Evolutionary conservation across 2,797 vertebrate species (phyloP).

Genomic region (Sylvilagus floridanus): DNA sequence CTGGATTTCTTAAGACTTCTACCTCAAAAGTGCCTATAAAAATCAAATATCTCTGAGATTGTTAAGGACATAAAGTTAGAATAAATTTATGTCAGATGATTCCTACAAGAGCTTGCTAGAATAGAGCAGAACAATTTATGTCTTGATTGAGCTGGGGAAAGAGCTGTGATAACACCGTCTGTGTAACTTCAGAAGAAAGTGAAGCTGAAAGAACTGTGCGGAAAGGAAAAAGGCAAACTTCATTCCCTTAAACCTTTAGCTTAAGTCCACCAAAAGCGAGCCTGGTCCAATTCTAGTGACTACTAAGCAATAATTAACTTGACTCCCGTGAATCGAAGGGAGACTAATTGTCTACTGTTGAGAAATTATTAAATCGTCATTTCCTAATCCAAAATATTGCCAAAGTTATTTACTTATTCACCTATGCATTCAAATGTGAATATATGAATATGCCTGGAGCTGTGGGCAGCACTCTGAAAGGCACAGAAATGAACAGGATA

Average conservation of each 20-base stretch:
- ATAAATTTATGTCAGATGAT: conserved; percentile 6
- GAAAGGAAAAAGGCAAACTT: not conserved
- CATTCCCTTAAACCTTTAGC: not conserved
- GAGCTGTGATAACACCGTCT: rapidly evolving
- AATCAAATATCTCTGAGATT: conserved; percentile 5
- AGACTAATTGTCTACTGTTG: not conserved
- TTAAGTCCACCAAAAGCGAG: not conserved
- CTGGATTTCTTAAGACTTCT: conserved; percentile 57
- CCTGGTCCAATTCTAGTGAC: not conserved
- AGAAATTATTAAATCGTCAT: not conserved
- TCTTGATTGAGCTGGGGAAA: not conserved
- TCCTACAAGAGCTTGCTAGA: not conserved
- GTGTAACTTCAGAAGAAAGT: not conserved
- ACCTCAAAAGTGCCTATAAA: not conserved
- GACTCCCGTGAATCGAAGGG: not conserved
- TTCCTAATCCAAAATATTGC: conserved; percentile 22
- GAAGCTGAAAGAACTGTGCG: not conserved
- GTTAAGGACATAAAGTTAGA: not conserved
- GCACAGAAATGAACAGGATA: not conserved
- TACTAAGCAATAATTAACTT: not conserved
- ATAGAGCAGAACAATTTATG: not conserved
- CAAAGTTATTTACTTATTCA: not conserved
- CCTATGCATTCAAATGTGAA: not conserved
- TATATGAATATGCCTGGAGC: not conserved
- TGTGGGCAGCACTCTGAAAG: not conserved